Conservation (phyloP, 2,888 invertebrate genomes). For the Hydrotaea cyrtoneurina region DNA sequence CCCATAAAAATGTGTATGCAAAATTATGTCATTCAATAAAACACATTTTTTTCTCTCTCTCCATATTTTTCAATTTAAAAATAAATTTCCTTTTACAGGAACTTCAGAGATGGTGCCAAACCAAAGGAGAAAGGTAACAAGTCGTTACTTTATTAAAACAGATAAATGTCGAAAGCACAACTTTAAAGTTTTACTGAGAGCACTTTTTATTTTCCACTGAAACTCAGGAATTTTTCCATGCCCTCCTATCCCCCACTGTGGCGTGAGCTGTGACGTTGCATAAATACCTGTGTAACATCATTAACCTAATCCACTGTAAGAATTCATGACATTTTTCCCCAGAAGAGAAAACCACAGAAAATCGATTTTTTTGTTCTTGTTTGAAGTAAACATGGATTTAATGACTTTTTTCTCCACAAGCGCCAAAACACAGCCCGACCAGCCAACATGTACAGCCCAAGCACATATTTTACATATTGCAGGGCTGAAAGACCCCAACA, state of each 20-base stretch:
- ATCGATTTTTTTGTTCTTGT: not conserved
- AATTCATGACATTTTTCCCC: not conserved
- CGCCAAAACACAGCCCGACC: not conserved
- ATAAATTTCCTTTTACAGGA: conserved; percentile 15
- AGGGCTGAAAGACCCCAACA: not conserved
- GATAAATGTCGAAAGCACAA: not conserved
- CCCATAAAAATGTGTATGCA: conserved; percentile 19
- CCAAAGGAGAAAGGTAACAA: not conserved
- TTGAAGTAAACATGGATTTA: conserved; percentile 4
- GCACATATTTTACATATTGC: conserved; percentile 14
- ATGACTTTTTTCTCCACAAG: not conserved
- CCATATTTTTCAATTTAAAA: conserved; percentile 19
- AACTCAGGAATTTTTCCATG: not conserved
- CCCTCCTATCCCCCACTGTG: not conserved
- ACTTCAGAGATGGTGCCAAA: not conserved
- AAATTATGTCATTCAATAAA: conserved; percentile 17
- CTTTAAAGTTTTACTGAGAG: not conserved
- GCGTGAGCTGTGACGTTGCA: not conserved
- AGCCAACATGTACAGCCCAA: too few species aligned
- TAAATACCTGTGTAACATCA: not conserved
- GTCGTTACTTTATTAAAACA: not conserved
- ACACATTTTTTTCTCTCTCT: not conserved
- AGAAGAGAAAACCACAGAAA: not conserved
- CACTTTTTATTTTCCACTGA: not conserved
- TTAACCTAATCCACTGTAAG: conserved; percentile 9